Percentiles rank a stretch among this genome's conserved stretches.
These are phyloP conservation scores for Cydia fagiglandana DNA, from an alignment of 1,140 invertebrate genomes.

Conservation along the genomic window DNA sequence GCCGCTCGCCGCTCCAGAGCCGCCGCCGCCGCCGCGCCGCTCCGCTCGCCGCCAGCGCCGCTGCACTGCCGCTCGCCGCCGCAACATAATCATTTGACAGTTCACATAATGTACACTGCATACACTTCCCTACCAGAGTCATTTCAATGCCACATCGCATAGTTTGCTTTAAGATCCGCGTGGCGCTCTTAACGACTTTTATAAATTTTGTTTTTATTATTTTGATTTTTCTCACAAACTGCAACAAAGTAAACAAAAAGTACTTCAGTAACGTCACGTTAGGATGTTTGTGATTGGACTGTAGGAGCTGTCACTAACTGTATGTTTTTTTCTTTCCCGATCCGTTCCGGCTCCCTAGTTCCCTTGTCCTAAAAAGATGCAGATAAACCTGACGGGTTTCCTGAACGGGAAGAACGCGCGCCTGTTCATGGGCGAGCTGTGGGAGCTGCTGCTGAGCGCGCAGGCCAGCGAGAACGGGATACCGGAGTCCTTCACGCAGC, in stretches of 20 bases:
- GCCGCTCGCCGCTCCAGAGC: constrained; percentile 33
- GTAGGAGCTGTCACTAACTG: constrained; percentile 44
- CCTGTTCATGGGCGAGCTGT: constrained; percentile 98
- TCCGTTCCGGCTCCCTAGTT: constrained; percentile 80
- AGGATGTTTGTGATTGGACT: constrained; percentile 25
- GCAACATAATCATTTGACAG: constrained; percentile 33
- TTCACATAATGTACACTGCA: constrained; percentile 44
- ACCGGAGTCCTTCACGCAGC: constrained; percentile 94
- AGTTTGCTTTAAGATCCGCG: constrained; percentile 1
- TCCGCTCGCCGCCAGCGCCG: constrained; percentile 41
- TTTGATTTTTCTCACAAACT: constrained; percentile 35
- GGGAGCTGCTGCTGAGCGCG: constrained; percentile 96
- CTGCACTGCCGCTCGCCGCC: constrained; percentile 36
- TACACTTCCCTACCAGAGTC: constrained; percentile 72
- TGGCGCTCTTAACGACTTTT: constrained; percentile 62
- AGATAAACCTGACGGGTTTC: constrained; percentile 99
- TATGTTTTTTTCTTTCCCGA: constrained; percentile 71
- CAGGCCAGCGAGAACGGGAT: constrained; percentile 97
- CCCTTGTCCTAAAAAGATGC: constrained; percentile 99
- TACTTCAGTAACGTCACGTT: constrained; percentile 34
- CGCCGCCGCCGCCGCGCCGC: constrained; percentile 33
- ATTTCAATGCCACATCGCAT: constrained; percentile 49
- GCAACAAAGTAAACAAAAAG: constrained; percentile 34
- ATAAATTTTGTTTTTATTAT: constrained; percentile 40
- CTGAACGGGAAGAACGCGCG: constrained; percentile 98